A percentile compares a stretch with the other conserved stretches of the same genome.
Conservation (phyloP, 1,140 invertebrate species). For the Megalopta genalis region DNA sequence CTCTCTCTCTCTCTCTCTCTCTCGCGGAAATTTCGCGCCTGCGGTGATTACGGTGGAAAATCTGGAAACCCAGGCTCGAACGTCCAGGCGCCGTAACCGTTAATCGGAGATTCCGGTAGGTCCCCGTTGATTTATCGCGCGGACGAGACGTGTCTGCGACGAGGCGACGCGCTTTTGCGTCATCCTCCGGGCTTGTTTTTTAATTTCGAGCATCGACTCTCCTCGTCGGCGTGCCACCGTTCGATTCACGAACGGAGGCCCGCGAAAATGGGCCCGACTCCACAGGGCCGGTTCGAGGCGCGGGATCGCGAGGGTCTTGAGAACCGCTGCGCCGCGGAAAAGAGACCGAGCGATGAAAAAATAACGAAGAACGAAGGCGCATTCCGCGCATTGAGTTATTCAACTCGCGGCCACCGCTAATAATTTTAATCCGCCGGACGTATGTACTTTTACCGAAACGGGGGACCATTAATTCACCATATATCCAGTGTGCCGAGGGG, state of each 20-base stretch:
- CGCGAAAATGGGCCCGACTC: too few relatives aligned
- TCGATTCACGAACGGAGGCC: background rate
- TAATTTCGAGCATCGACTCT: constrained; percentile 22
- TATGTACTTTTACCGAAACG: constrained; percentile 64
- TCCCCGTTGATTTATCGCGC: constrained; percentile 16
- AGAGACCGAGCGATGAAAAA: constrained; percentile 7
- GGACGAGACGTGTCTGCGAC: background rate
- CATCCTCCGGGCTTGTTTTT: constrained; percentile 6
- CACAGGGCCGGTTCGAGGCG: too few relatives aligned
- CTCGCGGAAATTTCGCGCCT: background rate
- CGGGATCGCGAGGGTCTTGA: constrained; percentile 6
- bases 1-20: too few relatives aligned
- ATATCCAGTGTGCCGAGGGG: constrained; percentile 67
- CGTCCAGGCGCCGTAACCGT: constrained; percentile 6
- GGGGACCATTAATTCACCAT: constrained; percentile 67
- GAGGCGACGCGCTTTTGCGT: too few relatives aligned
- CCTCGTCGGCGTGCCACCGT: background rate
- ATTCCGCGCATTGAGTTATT: constrained; percentile 67
- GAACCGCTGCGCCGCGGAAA: constrained; percentile 39
- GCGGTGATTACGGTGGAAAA: constrained; percentile 5
- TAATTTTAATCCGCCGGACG: constrained; percentile 67
- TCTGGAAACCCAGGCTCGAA: background rate
- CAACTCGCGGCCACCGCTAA: constrained; percentile 57
- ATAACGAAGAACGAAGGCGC: background rate
- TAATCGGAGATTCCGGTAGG: constrained; percentile 31